Percentiles rank a stretch among this genome's conserved stretches.
These are phyloP conservation scores for Alloscopus bannaensis DNA, from an alignment of 2,888 invertebrate species.

Conservation along the genomic window DNA sequence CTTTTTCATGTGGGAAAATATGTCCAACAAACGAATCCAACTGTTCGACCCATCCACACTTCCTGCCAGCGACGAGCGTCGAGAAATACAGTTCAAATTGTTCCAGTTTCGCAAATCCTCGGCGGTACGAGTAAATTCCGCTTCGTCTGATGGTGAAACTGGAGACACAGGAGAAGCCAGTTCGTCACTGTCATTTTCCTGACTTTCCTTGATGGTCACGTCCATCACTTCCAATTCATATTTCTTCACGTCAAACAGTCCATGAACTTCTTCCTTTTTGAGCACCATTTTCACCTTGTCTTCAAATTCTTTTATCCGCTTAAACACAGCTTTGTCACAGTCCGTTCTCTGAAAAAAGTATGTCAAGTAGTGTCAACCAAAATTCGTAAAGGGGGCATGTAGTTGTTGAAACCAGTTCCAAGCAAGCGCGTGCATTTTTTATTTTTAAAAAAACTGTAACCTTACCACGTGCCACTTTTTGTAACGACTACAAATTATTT, in stretches of 20 bases:
- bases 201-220: slow-evolving; percentile 63
- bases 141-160: slow-evolving; percentile 1
- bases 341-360: slow-evolving; percentile 37
- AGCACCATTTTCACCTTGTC: slow-evolving; percentile 70
- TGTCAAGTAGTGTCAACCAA: background rate
- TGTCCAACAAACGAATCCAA: slow-evolving; percentile 69
- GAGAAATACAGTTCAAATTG: slow-evolving; percentile 34
- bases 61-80: slow-evolving; percentile 56
- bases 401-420: background rate
- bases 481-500: slow-evolving; percentile 44
- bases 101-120: slow-evolving; percentile 27
- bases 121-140: slow-evolving; percentile 18
- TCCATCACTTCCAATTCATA: slow-evolving; percentile 72
- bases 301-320: slow-evolving; percentile 69
- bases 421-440: background rate
- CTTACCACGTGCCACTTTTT: slow-evolving; percentile 56
- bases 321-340: slow-evolving; percentile 53
- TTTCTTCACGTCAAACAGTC: slow-evolving; percentile 71
- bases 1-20: slow-evolving; percentile 72
- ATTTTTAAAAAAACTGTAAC: no score
- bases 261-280: slow-evolving; percentile 69
- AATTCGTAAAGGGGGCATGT: background rate
- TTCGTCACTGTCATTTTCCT: slow-evolving; percentile 42
- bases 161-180: slow-evolving; percentile 51
- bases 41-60: slow-evolving; percentile 51